These are phyloP conservation scores for Pollimyrus isidori DNA, from an alignment of 2,113 vertebrate species.

Conservation along the genomic window DNA sequence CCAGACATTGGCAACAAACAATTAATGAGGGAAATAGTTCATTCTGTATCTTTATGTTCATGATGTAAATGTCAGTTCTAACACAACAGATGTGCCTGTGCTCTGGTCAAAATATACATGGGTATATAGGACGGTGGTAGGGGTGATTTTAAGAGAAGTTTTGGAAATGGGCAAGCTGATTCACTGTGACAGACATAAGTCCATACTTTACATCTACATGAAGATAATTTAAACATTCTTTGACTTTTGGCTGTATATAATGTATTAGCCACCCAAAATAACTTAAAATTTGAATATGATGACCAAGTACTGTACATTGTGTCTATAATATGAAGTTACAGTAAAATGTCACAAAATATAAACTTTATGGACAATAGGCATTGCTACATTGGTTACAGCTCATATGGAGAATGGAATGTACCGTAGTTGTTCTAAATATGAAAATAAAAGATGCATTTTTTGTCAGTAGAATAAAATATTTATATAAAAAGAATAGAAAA, in stretches of 20 bases:
- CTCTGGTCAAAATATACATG: too few relatives aligned
- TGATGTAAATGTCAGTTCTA: background rate
- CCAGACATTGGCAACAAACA: background rate
- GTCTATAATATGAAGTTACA: background rate
- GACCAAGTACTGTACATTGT: background rate
- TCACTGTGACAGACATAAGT: background rate
- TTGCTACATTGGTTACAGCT: background rate
- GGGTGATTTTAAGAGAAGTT: background rate
- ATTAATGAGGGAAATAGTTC: background rate
- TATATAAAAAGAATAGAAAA: background rate
- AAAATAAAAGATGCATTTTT: background rate
- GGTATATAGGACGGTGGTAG: background rate
- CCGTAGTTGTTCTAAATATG: background rate
- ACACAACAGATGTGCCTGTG: background rate
- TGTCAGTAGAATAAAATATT: background rate
- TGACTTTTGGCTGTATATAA: background rate
- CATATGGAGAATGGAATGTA: background rate
- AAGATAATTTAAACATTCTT: background rate
- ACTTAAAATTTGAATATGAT: background rate
- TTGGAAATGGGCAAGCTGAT: background rate
- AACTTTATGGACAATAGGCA: background rate
- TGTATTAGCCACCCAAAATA: background rate
- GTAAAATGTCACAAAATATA: background rate
- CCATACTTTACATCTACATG: background rate
- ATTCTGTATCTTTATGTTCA: background rate